Conservation (phyloP, 2,113 vertebrate genomes). For the Synodontis membranacea region DNA sequence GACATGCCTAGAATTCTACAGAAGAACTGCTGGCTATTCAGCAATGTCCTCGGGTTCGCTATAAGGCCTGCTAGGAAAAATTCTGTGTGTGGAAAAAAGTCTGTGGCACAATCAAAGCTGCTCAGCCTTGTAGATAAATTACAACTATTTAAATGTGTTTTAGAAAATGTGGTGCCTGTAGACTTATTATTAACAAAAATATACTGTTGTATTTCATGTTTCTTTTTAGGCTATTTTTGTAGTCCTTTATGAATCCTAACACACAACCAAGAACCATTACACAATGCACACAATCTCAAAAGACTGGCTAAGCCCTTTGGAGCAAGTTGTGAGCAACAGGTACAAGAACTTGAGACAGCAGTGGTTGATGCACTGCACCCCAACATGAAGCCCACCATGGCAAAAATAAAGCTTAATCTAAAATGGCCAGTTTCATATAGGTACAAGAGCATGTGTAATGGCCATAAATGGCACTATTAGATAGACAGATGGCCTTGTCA, state of each 20-base stretch:
- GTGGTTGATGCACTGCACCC: no score
- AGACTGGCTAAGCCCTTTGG: background rate
- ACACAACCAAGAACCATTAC: no score
- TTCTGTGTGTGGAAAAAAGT: no score
- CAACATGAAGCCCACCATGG: no score
- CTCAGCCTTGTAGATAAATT: background rate
- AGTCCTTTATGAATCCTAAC: background rate
- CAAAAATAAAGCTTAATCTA: no score
- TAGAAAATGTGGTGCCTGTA: background rate
- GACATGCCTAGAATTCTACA: background rate
- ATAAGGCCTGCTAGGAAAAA: background rate
- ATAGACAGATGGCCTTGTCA: background rate
- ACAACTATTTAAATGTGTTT: background rate
- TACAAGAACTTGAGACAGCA: background rate
- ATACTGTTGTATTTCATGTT: background rate
- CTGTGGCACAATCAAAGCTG: background rate
- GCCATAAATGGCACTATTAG: background rate
- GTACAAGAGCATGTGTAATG: background rate
- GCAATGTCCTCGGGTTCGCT: background rate
- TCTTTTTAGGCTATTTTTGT: background rate
- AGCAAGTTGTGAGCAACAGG: background rate
- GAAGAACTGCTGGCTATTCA: background rate
- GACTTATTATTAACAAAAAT: background rate
- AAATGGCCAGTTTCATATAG: background rate
- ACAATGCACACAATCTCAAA: background rate